Conservation (phyloP, 2,797 vertebrate genomes). For the Corythornis leucogaster region DNA sequence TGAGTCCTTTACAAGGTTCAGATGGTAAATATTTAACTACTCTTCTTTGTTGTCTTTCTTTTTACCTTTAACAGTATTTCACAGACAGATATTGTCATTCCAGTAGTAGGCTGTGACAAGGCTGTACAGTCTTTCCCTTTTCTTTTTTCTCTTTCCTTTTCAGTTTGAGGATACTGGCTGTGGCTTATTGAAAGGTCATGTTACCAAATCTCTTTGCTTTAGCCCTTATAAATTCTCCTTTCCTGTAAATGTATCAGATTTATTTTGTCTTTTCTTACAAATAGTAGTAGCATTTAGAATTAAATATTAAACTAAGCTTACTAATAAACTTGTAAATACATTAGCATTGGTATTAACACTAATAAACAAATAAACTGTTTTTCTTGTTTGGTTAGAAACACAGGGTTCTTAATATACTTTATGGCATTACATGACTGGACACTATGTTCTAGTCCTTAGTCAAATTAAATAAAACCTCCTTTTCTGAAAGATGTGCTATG, state of each 20-base stretch:
- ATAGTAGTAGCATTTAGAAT: background rate
- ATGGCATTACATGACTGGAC: background rate
- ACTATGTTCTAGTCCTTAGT: background rate
- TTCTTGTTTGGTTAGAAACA: background rate
- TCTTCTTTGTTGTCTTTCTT: background rate
- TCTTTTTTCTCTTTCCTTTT: background rate
- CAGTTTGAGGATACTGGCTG: background rate
- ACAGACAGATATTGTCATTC: background rate
- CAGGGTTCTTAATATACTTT: background rate
- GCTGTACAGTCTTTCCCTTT: background rate
- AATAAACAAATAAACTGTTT: background rate
- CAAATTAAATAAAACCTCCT: background rate
- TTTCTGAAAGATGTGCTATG: background rate
- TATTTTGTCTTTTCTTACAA: background rate
- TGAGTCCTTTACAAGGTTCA: background rate
- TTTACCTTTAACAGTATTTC: background rate
- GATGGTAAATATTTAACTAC: constrained; percentile 49
- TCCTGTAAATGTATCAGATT: background rate
- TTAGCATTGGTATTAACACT: no score
- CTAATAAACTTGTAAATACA: no score
- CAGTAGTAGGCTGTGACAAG: background rate
- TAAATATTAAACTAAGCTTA: background rate
- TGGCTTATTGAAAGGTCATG: background rate
- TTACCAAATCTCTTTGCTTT: background rate
- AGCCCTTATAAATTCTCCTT: background rate